Evolutionary conservation across 1,140 invertebrate genomes (phyloP), one percentile per base, ranked within the genome.

Genomic region (Microplitis demolitor): DNA sequence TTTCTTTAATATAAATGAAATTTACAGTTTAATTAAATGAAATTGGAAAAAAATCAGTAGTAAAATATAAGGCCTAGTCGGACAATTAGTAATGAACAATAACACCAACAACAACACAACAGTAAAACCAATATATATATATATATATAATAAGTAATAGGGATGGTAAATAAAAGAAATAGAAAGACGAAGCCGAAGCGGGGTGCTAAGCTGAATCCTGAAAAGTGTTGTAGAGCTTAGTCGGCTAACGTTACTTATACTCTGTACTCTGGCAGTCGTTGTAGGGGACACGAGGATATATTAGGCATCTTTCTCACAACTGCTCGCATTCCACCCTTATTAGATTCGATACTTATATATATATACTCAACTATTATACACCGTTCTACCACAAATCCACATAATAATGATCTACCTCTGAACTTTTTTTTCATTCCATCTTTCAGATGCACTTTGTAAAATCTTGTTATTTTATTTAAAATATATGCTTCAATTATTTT

Each of bases 161-260:
- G 39, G 39, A 45, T 45, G 39, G 5, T 45, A 45, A 45, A 45
- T 45, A 45, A 45, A 45, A 45, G 67, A 54, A 37, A 66, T 16
- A 58, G 62, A 72, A 39, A 33, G 66, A 78, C 67, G 82, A 85
- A 84, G 83, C 82, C 83, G 80, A 83, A 76, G 82, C 75, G 73
- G 80, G 79, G 79, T 78, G 82, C 78, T 87, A 87, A 86, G 82
- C 85, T 76, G 85, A 87, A 87, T 79, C 82, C 84, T 79, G 31
- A 72, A 76, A 87, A 87, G 79, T 85, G 80, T 76, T 75, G 53
- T 73, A 80, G 77, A 87, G 86, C 85, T 87, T 87, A 87, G 80
- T 82, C 82, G 82, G 79, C 84, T 87, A 86, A 78, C 82, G 80
- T 87, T 87, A 87, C 85, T 78, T 76, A 75, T 74, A 45, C 39